phyloP scores from a whole-genome alignment of 92 coral and sea anemone species.

The Porites lobata region DNA sequence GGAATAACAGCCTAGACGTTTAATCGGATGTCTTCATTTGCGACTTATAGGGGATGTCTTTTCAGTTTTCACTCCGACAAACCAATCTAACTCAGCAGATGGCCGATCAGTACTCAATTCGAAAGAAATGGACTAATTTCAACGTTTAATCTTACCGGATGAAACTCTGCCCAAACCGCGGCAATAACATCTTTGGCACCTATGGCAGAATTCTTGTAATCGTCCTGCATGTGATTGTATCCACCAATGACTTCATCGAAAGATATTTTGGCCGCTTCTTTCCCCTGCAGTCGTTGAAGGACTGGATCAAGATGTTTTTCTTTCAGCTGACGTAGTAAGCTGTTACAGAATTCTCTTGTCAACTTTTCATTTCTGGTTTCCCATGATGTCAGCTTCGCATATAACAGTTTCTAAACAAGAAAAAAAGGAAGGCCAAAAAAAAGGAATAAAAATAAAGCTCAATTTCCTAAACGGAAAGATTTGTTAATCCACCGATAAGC shows the following conservation, averaged over 20 bases:
- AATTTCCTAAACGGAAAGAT: too few relatives aligned
- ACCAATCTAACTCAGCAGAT: background rate
- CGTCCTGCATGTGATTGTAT: constrained; percentile 33
- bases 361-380: constrained; percentile 20
- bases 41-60: too few relatives aligned
- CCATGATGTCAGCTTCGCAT: constrained; percentile 22
- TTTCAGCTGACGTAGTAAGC: constrained; percentile 28
- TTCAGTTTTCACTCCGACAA: too few relatives aligned
- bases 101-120: background rate
- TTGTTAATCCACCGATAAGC: too few relatives aligned
- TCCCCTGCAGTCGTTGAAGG: constrained; percentile 40
- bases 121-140: background rate
- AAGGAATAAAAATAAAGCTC: too few relatives aligned
- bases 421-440: too few relatives aligned
- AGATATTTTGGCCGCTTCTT: constrained; percentile 44
- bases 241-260: constrained; percentile 43
- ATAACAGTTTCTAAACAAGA: constrained; percentile 18
- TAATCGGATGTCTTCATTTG: too few relatives aligned
- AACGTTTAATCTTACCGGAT: constrained; percentile 33
- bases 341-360: constrained; percentile 56
- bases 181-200: constrained; percentile 67
- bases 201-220: constrained; percentile 21
- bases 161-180: constrained; percentile 44
- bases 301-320: constrained; percentile 49
- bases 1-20: background rate